phyloP scores from a whole-genome alignment of 2,888 invertebrate genomes.

The Trissolcus japonicus region DNA sequence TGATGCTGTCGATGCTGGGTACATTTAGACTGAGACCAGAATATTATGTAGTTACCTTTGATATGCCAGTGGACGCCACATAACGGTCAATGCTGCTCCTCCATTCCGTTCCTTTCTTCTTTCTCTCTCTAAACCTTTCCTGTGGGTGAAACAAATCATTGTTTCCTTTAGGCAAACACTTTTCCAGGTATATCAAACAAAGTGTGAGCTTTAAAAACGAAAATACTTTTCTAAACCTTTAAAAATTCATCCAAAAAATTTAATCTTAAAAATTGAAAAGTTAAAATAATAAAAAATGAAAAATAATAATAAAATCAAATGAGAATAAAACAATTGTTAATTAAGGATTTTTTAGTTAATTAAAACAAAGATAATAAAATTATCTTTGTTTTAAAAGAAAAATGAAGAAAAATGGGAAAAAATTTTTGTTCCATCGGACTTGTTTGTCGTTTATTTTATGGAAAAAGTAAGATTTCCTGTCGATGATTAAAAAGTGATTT shows the following conservation, averaged over 20 bases:
- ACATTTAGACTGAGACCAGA: conserved; percentile 65
- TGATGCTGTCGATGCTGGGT: conserved; percentile 63
- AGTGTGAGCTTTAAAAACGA: too few species aligned
- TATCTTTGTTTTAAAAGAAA: not conserved
- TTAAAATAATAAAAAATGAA: too few species aligned
- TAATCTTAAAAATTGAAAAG: too few species aligned
- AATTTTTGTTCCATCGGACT: not conserved
- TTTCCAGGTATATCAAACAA: too few species aligned
- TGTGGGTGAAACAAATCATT: not conserved
- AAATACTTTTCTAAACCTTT: too few species aligned
- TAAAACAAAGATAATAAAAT: too few species aligned
- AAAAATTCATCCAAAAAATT: too few species aligned
- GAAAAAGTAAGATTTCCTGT: too few species aligned
- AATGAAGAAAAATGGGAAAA: not conserved
- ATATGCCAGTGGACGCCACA: conserved; percentile 61
- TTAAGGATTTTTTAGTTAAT: too few species aligned
- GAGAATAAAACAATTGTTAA: too few species aligned
- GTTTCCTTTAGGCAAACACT: too few species aligned
- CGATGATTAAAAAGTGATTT: conserved; percentile 11
- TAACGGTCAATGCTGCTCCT: conserved; percentile 70
- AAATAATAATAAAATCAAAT: too few species aligned
- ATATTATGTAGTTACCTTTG: conserved; percentile 61
- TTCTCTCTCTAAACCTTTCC: conserved; percentile 40
- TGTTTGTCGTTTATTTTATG: not conserved
- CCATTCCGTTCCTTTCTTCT: conserved; percentile 52